A percentile compares a stretch with the other conserved stretches of the same genome.
Evolutionary conservation across 2,888 invertebrate species (phyloP).

Genomic region (Xylocampa areola): DNA sequence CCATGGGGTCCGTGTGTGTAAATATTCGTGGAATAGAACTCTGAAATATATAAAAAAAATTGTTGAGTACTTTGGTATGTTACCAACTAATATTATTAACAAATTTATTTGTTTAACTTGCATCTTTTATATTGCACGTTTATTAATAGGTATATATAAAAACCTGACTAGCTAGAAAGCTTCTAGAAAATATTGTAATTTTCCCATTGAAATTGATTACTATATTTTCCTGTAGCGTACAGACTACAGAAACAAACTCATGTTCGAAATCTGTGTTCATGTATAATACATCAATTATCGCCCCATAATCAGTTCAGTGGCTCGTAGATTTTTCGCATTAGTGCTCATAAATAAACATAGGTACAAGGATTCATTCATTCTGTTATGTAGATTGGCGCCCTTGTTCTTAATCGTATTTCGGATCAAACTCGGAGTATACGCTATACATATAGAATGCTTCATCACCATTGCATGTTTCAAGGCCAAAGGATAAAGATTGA

Average conservation of each 20-base stretch:
- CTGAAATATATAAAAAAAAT: constrained; percentile 65
- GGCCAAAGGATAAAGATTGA: constrained; percentile 56
- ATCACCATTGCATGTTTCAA: constrained; percentile 47
- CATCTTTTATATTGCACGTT: neutral
- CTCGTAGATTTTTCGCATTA: constrained; percentile 41
- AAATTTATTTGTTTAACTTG: neutral
- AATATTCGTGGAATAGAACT: constrained; percentile 62
- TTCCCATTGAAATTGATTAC: too few species aligned
- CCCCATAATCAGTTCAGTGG: constrained; percentile 33
- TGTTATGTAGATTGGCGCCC: constrained; percentile 46
- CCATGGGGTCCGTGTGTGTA: constrained; percentile 53
- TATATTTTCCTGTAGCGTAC: constrained; percentile 22
- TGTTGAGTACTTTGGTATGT: constrained; percentile 79
- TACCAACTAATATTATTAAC: constrained; percentile 12
- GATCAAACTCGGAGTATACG: constrained; percentile 36
- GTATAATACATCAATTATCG: constrained; percentile 36
- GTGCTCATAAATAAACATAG: constrained; percentile 10
- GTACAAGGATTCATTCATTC: constrained; percentile 33
- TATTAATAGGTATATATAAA: constrained; percentile 2
- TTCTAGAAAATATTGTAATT: too few species aligned
- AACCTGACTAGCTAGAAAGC: neutral
- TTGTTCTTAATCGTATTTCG: constrained; percentile 59
- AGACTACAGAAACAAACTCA: constrained; percentile 15
- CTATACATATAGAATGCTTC: constrained; percentile 40
- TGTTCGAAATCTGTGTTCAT: constrained; percentile 22